Base-by-base conservation (phyloP, 1,140 invertebrate genomes). In the Melipona quadrifasciata region DNA sequence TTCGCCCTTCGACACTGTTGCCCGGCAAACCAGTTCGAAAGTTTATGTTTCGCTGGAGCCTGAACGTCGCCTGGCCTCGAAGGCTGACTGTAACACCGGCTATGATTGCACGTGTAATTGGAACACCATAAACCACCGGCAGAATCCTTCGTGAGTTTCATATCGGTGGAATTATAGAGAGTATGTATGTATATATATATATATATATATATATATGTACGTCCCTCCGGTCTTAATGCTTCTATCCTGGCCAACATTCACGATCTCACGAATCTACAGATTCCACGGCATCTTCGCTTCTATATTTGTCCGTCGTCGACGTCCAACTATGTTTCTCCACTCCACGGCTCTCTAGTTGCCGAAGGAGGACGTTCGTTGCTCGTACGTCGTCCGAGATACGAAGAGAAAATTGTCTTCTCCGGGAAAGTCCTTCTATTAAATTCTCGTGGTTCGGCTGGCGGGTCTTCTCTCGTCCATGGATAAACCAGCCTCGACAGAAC, bases 51-150 rank as follows among this genome's bases (percentile, higher is more conserved):
- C 84, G 58, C 5, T 86, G 64, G 80, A 77, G 82, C 31, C 55
- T 64, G 68, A 76, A 84, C 14, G 82, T 19, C 1, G 65, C 34
- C n/a, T 57, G 10, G 24, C 24, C 17, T 19, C 21, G 51, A 58
- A 58, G 39, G 67, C 80, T 72, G 2, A 79, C 75, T 87, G 75
- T 87, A 90, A 90, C 90, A 88, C 82, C 79, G 65, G 68, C 21
- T 75, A 89, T 80, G 87, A 90, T 92, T 86, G 87, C 86, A 85
- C 72, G 90, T 86, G 87, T 91, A 92, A 92, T 92, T 92, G 90
- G 89, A 92, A 92, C 85, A 89, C 85, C 87, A 90, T 90, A 89
- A 90, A 91, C 86, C 77, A 86, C 72, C 74, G 53, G 53, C 27
- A 24, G 53, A 83, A 91, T 89, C 87, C 87, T 70, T 68, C 57